Conservation (phyloP, 2,113 vertebrate species). For the Burhinus bistriatus region DNA sequence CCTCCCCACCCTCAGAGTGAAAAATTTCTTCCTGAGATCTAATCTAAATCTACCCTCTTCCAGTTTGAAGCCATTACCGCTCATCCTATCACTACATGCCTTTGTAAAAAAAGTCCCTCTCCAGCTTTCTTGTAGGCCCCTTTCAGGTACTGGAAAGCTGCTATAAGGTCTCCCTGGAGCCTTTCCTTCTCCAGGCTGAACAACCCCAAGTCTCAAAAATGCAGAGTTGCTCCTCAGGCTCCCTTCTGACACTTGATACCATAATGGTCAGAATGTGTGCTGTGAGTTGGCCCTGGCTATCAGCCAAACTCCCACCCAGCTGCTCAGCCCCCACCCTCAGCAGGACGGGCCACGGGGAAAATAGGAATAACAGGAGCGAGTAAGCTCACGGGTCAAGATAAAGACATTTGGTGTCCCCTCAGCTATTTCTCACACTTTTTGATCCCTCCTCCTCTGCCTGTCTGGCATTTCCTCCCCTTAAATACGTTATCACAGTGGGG, state of each 20-base stretch:
- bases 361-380: not conserved
- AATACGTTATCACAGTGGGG: not conserved
- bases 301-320: not conserved
- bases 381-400: not conserved
- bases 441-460: not conserved
- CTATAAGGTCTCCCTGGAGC: no score
- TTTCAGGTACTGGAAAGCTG: no score
- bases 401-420: not conserved
- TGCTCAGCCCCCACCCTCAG: not conserved
- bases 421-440: not conserved
- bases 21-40: no score
- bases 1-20: no score
- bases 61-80: no score
- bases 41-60: no score
- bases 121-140: no score
- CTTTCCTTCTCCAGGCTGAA: no score
- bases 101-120: no score
- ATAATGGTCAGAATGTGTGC: not conserved
- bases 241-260: not conserved
- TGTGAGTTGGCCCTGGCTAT: not conserved
- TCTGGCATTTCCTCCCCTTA: not conserved
- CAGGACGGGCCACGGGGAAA: accelerated
- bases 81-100: no score
- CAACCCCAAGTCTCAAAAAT: not conserved
- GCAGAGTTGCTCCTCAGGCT: not conserved